These are phyloP conservation scores for Hapalemur alaotrensis DNA, from an alignment of 2,797 vertebrate species.

Conservation along the genomic window DNA sequence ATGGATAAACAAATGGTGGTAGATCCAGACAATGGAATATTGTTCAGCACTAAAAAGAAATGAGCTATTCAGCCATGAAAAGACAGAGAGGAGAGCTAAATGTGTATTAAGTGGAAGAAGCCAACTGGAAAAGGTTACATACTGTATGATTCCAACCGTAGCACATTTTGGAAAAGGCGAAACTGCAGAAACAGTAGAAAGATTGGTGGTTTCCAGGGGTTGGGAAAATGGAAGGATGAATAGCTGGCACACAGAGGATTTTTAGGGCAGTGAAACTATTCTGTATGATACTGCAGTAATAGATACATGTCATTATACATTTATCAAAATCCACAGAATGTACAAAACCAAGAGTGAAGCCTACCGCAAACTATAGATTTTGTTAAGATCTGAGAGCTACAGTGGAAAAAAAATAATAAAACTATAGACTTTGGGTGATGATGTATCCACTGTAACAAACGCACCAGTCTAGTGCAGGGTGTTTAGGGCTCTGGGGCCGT, in stretches of 20 bases:
- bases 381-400: no score
- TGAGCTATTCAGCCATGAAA: no score
- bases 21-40: neutral
- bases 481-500: accelerated
- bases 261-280: neutral
- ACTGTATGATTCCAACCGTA: neutral
- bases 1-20: neutral
- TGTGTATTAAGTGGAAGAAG: neutral
- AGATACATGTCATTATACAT: accelerated
- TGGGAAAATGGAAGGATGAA: neutral
- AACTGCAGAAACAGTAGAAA: neutral
- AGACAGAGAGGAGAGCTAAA: no score
- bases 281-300: no score
- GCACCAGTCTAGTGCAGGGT: accelerated
- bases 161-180: neutral
- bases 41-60: no score
- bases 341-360: neutral
- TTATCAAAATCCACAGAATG: neutral
- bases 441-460: neutral
- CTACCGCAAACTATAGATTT: no score
- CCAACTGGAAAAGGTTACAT: no score
- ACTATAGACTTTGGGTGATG: neutral
- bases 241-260: neutral
- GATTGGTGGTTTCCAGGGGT: no score
- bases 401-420: no score